phyloP scores from a whole-genome alignment of 2,113 vertebrate species.

The Ornithorhynchus anatinus region DNA sequence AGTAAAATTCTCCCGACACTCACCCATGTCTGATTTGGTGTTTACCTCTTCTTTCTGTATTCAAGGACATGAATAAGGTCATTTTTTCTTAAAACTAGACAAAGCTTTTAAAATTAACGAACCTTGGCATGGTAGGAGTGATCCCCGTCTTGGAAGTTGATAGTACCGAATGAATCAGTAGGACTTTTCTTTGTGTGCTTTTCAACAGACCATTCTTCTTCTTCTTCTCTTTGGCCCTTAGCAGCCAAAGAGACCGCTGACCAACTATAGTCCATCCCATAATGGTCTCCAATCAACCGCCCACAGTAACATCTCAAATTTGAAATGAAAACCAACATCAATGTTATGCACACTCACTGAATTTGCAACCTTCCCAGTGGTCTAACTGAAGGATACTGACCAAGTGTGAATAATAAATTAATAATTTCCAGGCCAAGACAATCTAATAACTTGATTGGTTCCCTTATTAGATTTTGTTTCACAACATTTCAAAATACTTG shows the following conservation, averaged over 20 bases:
- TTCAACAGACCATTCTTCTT: conserved; percentile 84
- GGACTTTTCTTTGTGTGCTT: conserved; percentile 83
- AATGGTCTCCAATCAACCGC: conserved; percentile 85
- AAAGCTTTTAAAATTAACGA: conserved; percentile 26
- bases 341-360: neutral
- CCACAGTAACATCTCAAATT: conserved; percentile 89
- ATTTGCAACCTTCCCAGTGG: no score
- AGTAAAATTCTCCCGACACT: neutral
- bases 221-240: conserved; percentile 52
- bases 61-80: neutral
- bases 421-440: no score
- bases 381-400: no score
- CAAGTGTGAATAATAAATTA: no score
- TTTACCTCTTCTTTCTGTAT: neutral
- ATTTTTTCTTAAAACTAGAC: conserved; percentile 8
- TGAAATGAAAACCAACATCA: conserved; percentile 12
- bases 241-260: conserved; percentile 55
- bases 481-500: no score
- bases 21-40: neutral
- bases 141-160: conserved; percentile 91
- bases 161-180: conserved; percentile 89
- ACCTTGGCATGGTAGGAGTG: conserved; percentile 92
- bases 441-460: no score
- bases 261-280: conserved; percentile 64
- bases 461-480: no score